These are phyloP conservation scores for Lates calcarifer DNA, from an alignment of 2,113 vertebrate species.

Conservation along the genomic window DNA sequence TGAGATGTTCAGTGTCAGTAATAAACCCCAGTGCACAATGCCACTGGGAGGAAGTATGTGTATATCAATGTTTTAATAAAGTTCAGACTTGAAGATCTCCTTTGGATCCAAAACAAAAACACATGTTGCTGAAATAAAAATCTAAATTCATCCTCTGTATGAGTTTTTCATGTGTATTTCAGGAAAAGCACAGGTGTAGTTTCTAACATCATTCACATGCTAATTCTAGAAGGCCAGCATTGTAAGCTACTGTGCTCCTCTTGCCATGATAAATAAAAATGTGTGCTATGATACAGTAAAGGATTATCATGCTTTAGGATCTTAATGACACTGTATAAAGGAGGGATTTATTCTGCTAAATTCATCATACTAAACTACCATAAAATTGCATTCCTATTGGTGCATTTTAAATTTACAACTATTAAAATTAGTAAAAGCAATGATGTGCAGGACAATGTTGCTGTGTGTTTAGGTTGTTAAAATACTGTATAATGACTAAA, in stretches of 20 bases:
- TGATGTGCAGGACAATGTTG: background rate
- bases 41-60: conserved; percentile 12
- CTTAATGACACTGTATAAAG: background rate
- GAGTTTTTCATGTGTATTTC: background rate
- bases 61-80: conserved; percentile 1
- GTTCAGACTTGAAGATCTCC: background rate
- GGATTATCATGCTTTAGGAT: background rate
- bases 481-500: background rate
- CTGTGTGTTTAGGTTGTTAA: background rate
- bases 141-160: background rate
- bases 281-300: background rate
- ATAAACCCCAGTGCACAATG: conserved; percentile 26
- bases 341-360: background rate
- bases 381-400: background rate
- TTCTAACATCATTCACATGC: background rate
- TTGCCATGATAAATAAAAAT: too few species aligned
- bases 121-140: background rate
- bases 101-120: background rate
- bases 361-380: conserved; percentile 18
- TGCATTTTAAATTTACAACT: background rate
- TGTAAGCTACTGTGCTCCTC: too few species aligned
- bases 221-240: too few species aligned
- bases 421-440: background rate
- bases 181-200: background rate
- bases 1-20: conserved; percentile 28